Base-by-base conservation (phyloP, 2,113 vertebrate genomes). In the Pogonocichla stellata region DNA sequence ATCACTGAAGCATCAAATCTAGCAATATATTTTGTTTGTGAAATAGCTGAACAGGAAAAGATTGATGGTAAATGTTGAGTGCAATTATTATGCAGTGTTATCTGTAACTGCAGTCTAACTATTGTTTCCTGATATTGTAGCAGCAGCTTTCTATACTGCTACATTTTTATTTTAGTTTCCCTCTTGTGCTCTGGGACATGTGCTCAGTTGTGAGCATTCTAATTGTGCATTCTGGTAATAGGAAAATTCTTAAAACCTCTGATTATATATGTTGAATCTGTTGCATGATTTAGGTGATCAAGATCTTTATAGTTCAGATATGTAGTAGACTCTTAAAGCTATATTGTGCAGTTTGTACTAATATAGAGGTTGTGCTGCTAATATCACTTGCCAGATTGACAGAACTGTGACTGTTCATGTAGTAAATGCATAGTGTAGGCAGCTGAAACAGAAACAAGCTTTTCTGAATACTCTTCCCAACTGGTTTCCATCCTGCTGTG, bases 371-470 rank as follows among this genome's bases (percentile, higher is more conserved):
- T 81, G 29, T 77, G 69, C 47, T 90, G 71, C 61, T 91, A 67
- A 75, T 94, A 74, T 75, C 31, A 56, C 79, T 91, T 88, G 82
- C 75, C 88, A 94, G 67, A 90, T 67, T 93, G 94, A 70, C 82
- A 64, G 82, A 86, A 67, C 48, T 93, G 80, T 91, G 75, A 62
- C 82, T 95, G 19, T 80, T 93, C 72, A 8, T 67, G 64, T 89
- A 91, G 92, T 82, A 91, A 90, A 86, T 0, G 9, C 19, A 4
- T 50, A 43, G 67, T 42, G 67, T 90, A 88, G 90, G 81, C 87
- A 95, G 75, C 64, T 90, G 53, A 94, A 86, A 86, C 40, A 92
- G 71, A 66, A 95, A 70, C 62, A 86, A 84, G 60, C 20, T 92
- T 86, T 94, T 75, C 78, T 80, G 72, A 87, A 47, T 43, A 62